Evolutionary conservation across 92 coral and sea anemone species (phyloP), one percentile per base, ranked within the genome.

Genomic region (Bergia puertoricense): DNA sequence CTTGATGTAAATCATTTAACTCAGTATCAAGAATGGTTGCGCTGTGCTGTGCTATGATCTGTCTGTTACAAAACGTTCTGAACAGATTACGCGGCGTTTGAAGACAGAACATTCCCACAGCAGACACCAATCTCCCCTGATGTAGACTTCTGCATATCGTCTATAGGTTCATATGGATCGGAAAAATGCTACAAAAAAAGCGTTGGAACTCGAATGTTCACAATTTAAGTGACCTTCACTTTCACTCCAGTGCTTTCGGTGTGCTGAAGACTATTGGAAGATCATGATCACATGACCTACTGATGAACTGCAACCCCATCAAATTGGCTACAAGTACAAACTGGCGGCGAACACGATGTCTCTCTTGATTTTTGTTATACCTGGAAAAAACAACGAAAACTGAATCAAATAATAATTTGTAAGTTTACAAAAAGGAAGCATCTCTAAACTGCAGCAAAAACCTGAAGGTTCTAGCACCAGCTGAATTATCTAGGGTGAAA

Each of bases 291-390:
- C 67, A 8, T 1, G 67, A 15, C n/a, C 67, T 2, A 2, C n/a
- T 59, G 67, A 59, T 59, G 56, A 11, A 59, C 15, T 2, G n/a
- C 67, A 51, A 9, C 57, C 77, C 22, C 2, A 37, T 73, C 9
- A 14, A n/a, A n/a, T 30, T 71, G 68, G 45, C 76, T 92, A 94
- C 66, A 96, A 92, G 82, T 96, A 96, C 90, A 96, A 88, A 86
- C 98, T 96, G 51, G 99, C 99, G 57, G 99, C 99, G 89, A 95
- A 95, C 37, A 95, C 96, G 75, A 95, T 95, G 88, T 96, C 99
- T 85, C 99, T 89, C 91, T 96, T 96, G 94, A 96, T 96, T 79
- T 96, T 96, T 66, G 94, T 93, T 56, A 96, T 96, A 15, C 99
- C 99, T 96, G 66, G 42, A 85, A 85, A 84, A 89, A n/a, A 65